Percentiles rank a stretch among this genome's conserved stretches.
Evolutionary conservation across 2,113 vertebrate species (phyloP).

Genomic region (Triplophysa tibetana): DNA sequence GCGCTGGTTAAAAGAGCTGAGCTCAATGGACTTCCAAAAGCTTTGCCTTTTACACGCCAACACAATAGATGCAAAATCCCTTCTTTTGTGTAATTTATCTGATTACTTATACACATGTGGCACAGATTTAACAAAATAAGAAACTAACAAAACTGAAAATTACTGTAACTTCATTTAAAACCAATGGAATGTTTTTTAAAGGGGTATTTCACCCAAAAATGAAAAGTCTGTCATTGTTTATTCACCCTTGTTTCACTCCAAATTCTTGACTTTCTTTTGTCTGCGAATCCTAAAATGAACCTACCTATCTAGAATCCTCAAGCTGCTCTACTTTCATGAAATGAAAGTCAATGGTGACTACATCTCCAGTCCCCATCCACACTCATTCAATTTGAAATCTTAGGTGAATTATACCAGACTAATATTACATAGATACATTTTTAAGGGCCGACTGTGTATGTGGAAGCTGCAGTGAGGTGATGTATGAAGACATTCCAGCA

Average conservation of each 20-base stretch:
- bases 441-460: constrained; percentile 7
- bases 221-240: not conserved
- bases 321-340: too few relatives aligned
- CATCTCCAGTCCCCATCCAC: too few relatives aligned
- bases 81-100: constrained; percentile 28
- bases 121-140: not conserved
- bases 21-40: not conserved
- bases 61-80: constrained; percentile 5
- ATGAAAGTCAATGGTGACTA: too few relatives aligned
- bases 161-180: not conserved
- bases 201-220: not conserved
- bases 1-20: not conserved
- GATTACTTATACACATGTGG: constrained; percentile 1
- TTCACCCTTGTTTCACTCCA: too few relatives aligned
- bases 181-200: not conserved
- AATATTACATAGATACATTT: not conserved
- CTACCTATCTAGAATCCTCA: too few relatives aligned
- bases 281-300: too few relatives aligned
- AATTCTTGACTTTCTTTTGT: too few relatives aligned
- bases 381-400: too few relatives aligned
- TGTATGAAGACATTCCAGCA: constrained; percentile 17
- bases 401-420: too few relatives aligned
- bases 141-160: not conserved
- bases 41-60: not conserved
- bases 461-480: not conserved